Conservation (phyloP, 2,113 vertebrate species). For the Cricetomys ansorgei region DNA sequence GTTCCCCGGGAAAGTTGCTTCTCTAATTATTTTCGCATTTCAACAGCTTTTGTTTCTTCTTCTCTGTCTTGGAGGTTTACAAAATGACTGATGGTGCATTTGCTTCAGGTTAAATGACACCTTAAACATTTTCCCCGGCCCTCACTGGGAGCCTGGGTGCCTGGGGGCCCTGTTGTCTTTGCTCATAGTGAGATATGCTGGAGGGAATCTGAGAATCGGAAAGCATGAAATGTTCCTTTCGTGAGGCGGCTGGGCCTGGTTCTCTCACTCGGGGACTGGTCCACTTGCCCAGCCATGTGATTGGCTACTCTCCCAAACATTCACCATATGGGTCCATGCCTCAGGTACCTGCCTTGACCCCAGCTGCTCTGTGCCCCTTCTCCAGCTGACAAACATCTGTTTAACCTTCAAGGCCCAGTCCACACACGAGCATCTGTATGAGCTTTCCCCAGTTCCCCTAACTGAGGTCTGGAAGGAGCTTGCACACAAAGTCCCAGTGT, state of each 20-base stretch:
- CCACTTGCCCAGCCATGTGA: too few relatives aligned
- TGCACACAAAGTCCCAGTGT: neutral
- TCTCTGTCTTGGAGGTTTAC: conserved; percentile 66
- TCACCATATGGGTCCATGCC: neutral
- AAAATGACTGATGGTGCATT: conserved; percentile 69
- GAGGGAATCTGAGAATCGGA: conserved; percentile 54
- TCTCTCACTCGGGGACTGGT: neutral
- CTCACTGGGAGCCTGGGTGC: neutral
- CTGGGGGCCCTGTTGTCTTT: neutral
- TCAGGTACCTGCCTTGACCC: neutral
- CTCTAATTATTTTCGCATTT: conserved; percentile 82
- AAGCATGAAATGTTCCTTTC: neutral
- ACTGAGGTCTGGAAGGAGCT: neutral
- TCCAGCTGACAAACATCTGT: neutral
- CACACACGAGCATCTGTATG: neutral
- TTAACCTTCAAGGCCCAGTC: neutral
- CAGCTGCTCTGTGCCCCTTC: neutral
- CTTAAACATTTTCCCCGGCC: conserved; percentile 64
- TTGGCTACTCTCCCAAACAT: neutral
- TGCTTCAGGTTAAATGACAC: conserved; percentile 66
- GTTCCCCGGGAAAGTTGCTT: conserved; percentile 78
- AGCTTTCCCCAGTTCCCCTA: neutral
- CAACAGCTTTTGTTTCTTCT: conserved; percentile 76
- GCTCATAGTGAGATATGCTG: neutral
- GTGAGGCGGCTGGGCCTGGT: neutral